Evolutionary conservation across 2,888 invertebrate genomes (phyloP).

Genomic region (Rhagonycha fulva): DNA sequence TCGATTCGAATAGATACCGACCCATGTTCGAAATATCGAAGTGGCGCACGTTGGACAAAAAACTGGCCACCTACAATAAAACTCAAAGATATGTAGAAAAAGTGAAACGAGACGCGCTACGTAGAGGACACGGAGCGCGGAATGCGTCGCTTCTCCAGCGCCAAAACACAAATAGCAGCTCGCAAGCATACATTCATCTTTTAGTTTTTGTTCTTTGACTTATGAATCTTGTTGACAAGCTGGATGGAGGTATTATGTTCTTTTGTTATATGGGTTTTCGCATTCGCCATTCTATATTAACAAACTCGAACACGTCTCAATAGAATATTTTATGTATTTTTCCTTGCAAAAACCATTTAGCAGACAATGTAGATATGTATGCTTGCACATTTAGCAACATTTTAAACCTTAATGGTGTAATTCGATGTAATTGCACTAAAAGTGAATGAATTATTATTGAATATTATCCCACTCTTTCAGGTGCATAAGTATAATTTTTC

Average conservation of each 20-base stretch:
- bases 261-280: conserved; percentile 14
- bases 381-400: not conserved
- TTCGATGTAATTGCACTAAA: not conserved
- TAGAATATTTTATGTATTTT: conserved; percentile 1
- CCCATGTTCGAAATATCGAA: conserved; percentile 37
- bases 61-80: conserved; percentile 47
- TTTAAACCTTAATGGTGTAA: not conserved
- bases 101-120: conserved; percentile 43
- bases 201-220: conserved; percentile 49
- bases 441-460: not conserved
- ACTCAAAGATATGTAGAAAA: conserved; percentile 41
- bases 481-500: conserved; percentile 1
- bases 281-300: not conserved
- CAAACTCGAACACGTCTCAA: conserved; percentile 2
- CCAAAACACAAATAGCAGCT: conserved; percentile 55
- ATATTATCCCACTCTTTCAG: not conserved
- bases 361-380: not conserved
- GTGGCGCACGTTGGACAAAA: conserved; percentile 37
- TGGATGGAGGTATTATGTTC: conserved; percentile 30
- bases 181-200: conserved; percentile 53
- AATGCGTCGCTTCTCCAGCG: conserved; percentile 53
- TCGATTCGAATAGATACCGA: conserved; percentile 36
- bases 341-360: not conserved
- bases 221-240: conserved; percentile 45
- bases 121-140: conserved; percentile 45